Base-by-base conservation (phyloP, 2,888 invertebrate genomes). In the Drosophila dives region DNA sequence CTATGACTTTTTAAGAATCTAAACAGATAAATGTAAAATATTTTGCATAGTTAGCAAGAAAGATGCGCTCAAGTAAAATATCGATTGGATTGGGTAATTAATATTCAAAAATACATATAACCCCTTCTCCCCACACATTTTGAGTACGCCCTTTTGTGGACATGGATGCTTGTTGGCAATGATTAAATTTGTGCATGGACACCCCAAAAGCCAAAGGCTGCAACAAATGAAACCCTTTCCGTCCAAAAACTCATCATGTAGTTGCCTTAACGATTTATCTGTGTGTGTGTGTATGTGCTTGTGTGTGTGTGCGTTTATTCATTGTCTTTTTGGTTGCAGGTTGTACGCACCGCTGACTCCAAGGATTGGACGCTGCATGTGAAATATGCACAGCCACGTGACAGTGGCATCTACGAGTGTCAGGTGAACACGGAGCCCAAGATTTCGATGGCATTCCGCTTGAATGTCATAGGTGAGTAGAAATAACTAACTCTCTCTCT, bases 331-430 rank as follows among this genome's bases (percentile, higher is more conserved):
- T 62, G 69, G 64, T 75, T 77, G 71, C 90, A 92, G 92, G 92
- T 92, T 64, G 89, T 92, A 81, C 91, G 91, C 80, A 90, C 91
- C 64, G 97, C 97, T 93, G 96, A 96, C 92, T 97, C 97, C 59
- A 97, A 97, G 93, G 97, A 97, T 94, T 97, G 97, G 97, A 97
- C 97, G 80, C 94, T 97, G 73, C 97, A 97, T 94, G 96, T 97
- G 92, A 97, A 97, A 94, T 97, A 96, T 92, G 96, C 97, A 26
- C 97, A 97, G 93, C 95, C 96, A 90, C 94, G 97, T 89, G 97
- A 97, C 94, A 96, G 96, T 17, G 97, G 97, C 68, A 93, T 94
- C 89, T 94, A 94, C 92, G 94, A 94, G 91, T 94, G 94, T 91
- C 94, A 94, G 93, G 94, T 94, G 92, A 95, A 94, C 93, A 97